Base-by-base conservation (phyloP, 2,888 invertebrate species). In the Polietes domitor region DNA sequence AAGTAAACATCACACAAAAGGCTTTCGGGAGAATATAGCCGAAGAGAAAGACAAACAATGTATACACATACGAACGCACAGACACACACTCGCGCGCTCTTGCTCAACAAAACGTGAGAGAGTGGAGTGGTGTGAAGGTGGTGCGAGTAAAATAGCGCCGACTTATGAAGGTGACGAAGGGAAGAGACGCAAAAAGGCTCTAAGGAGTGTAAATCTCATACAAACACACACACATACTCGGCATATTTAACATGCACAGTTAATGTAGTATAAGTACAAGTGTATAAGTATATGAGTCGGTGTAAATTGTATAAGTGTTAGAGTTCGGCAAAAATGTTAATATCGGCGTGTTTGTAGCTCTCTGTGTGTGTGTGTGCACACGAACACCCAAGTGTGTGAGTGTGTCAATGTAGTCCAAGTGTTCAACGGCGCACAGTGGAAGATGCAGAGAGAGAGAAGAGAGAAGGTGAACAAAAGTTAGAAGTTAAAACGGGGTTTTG, bases 321-420 rank as follows among this genome's bases (percentile, higher is more conserved):
- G 41, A 61, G 61, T 61, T 53, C 75, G 15, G 15, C 47, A 53
- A 78, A 58, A 58, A 58, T 24, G n/a, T n/a, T n/a, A n/a, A n/a
- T n/a, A n/a, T n/a, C n/a, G n/a, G n/a, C n/a, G 37, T 63, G 19
- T 32, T 32, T 15, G 10, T 10, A 10, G 24, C n/a, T 32, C 7
- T 63, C 24, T 26, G 32, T 61, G n/a, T 58, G 17, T 71, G 7
- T 71, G 70, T 32, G 24, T 65, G 55, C 28, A 47, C n/a, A n/a
- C n/a, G n/a, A n/a, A n/a, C n/a, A n/a, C n/a, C n/a, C 6, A 37
- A 21, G 71, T 61, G 41, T 28, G 50, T 53, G 71, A 19, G 41
- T 73, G 37, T 63, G 73, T 43, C 50, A 28, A 47, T 2, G n/a
- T 47, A n/a, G 15, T 47, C 15, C n/a, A 47, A 47, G 47, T 47